Base-by-base conservation (phyloP, 2,888 invertebrate species). In the Hyposoter dolosus region DNA sequence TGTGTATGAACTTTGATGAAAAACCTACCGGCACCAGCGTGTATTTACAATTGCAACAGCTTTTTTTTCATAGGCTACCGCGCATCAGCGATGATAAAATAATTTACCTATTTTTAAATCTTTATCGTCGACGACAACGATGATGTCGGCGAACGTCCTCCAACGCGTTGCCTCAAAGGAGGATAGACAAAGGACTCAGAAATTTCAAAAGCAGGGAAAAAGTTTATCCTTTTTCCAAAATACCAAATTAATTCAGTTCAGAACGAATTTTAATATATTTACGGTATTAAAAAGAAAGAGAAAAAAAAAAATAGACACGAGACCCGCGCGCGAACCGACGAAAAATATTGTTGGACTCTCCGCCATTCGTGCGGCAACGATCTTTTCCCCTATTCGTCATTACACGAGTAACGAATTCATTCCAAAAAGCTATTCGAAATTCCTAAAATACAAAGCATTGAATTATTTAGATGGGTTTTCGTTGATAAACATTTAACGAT, bases 1-100 rank as follows among this genome's bases (percentile, higher is more conserved):
- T 60, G 75, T 60, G 47, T 19, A 53, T 60, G 28, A 75, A 50
- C 63, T 69, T 63, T 35, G 45, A 56, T 65, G 45, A 47, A 40
- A 77, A 72, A 74, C 9, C 66, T 72, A 76, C 56, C 45, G 43
- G 68, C 79, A 43, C 60, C 23, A 17, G 40, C 82, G 68, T 40
- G 63, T 65, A 19, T 63, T 35, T 72, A 40, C 53, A 79, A 63
- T 56, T 56, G 43, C 45, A 43, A 43, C 72, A 43, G 28, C 28
- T 28, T 28, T 65, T 68, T 32, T 60, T 35, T 80, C 12, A 28
- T 71, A 19, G 32, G 1, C 45, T 35, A 19, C 45, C 69, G 69
- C 79, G 56, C 28, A 28, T 17, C 28, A 40, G 23, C 23, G 47
- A 47, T 28, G 47, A 69, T 23, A 28, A 69, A 69, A 60, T 60